Evolutionary conservation across 2,113 vertebrate genomes (phyloP).

Genomic region (Climacteris rufus): DNA sequence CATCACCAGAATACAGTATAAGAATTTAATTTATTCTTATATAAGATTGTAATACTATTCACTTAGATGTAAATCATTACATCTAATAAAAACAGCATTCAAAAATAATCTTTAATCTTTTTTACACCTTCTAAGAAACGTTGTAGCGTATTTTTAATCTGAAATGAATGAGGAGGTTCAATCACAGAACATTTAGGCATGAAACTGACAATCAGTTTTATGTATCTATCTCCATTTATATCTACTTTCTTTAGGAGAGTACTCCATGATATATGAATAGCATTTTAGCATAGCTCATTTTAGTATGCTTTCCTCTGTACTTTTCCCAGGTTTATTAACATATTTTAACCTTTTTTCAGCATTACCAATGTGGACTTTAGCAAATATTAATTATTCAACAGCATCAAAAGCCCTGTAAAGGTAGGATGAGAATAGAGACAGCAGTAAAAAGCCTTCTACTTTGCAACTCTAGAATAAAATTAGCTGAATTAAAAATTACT

Average conservation of each 20-base stretch:
- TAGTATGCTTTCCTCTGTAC: neutral
- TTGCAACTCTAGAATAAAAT: neutral
- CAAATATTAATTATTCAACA: conserved; percentile 47
- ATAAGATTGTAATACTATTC: neutral
- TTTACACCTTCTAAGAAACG: neutral
- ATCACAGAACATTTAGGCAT: neutral
- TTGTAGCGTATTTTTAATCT: neutral
- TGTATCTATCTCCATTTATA: neutral
- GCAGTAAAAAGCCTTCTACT: neutral
- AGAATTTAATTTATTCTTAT: neutral
- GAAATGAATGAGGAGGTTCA: neutral
- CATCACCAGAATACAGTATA: neutral
- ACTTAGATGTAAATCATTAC: neutral
- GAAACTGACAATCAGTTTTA: conserved; percentile 5
- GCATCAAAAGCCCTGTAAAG: neutral
- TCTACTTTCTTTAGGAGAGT: neutral
- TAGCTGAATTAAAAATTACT: neutral
- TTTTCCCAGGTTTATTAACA: conserved; percentile 33
- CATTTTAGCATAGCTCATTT: conserved; percentile 2
- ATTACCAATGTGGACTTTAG: conserved; percentile 30
- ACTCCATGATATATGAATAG: neutral
- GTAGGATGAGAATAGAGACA: neutral
- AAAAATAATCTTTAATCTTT: neutral
- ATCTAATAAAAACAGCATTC: neutral
- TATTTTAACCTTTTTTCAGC: conserved; percentile 54